Base-by-base conservation (phyloP, 1,140 invertebrate species). In the Frieseomelitta varia region DNA sequence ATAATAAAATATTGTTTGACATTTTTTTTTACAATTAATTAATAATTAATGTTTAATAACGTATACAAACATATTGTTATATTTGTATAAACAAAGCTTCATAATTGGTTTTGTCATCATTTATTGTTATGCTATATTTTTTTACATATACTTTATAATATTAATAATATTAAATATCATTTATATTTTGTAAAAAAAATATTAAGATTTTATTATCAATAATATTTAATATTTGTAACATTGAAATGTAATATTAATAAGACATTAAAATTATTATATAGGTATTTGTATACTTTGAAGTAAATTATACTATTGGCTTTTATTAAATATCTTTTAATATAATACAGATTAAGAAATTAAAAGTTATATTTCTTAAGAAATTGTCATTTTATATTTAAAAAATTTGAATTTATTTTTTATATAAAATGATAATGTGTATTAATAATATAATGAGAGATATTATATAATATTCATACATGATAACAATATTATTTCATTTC, bases 401-500 rank as follows among this genome's bases (percentile, higher is more conserved):
- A 21, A 69, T 39, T 47, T 61, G 55, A 61, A 71, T 71, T 72
- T 30, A 58, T 27, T 39, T 39, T 30, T 79, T n/a, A 79, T 39
- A 51, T 55, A 4, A 24, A 68, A n/a, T 51, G 17, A 51, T 61
- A 67, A 11, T 67, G 8, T 34, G 47, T 61, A 2, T 53, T 78
- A 67, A 56, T 56, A 55, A 58, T 58, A 53, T 53, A 51, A 4
- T 24, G 21, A 47, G 10, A 21, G 30, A 47, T 69, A 79, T 56
- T 34, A 14, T 68, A 68, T n/a, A 78, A 78, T n/a, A 79, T 68
- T 79, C 10, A 4, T 55, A 68, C n/a, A 55, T 67, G 11, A 56
- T 69, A 55, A 68, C 3, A 30, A 79, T 30, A 30, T 27, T 17
- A 63, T 34, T 51, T 63, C 12, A 55, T 51, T 47, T 47, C 39